Evolutionary conservation across 2,797 vertebrate genomes (phyloP), one percentile per base, ranked within the genome.

Genomic region (Takifugu rubripes): DNA sequence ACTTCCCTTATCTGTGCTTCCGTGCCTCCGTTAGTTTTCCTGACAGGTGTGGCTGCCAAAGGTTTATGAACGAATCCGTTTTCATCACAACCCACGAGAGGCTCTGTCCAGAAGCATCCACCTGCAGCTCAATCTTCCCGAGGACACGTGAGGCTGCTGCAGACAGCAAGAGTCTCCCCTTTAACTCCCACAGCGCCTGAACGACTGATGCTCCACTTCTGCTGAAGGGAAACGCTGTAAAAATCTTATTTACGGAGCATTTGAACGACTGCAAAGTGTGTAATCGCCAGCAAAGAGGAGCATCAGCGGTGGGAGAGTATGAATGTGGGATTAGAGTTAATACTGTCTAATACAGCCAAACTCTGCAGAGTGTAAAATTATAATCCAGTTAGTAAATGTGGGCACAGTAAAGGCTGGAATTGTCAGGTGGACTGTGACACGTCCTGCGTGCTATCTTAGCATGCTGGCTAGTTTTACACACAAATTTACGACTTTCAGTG

Each of bases 311-410:
- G 31, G 21, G 45, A 79, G 66, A 71, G 72, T 59, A 48, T 45
- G 57, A 68, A 63, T 61, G 25, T 58, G 49, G 77, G 82, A 89
- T 91, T 90, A 89, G 72, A 75, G 61, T 73, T 89, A 87, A 88
- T 86, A 50, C 82, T 62, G 57, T 61, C 66, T 83, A 82, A 87
- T 81, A 70, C 16, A 56, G 78, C 64, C 77, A 81, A 76, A 80
- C 82, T 79, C 74, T 83, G 80, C 82, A 84, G 45, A 56, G 70
- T 67, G 68, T 68, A 49, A 77, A 80, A 74, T n/a, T 79, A 70
- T 92, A 90, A 91, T 90, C 89, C 81, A 54, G 53, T 89, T 83
- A 85, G 73, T 50, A 42, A 52, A 62, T 56, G 68, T 66, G 75
- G 79, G 50, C 58, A 55, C 68, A 61, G 63, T 50, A 56, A 51